These are phyloP conservation scores for Aphelocoma californica DNA, from an alignment of 2,797 vertebrate species.

Conservation along the genomic window DNA sequence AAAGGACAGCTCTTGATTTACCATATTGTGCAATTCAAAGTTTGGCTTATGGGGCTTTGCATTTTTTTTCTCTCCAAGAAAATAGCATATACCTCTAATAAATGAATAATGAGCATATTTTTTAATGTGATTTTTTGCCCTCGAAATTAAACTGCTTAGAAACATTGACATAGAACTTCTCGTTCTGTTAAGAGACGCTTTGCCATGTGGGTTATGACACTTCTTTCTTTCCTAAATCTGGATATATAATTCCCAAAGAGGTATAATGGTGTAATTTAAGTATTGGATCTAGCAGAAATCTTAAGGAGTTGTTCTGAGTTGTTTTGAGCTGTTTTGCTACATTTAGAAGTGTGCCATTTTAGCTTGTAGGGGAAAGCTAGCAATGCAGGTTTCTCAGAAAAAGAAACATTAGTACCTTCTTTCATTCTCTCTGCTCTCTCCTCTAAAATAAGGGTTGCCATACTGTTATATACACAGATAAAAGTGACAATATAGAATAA, in stretches of 20 bases:
- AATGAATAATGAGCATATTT: background rate
- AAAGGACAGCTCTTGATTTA: background rate
- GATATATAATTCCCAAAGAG: background rate
- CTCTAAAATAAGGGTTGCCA: background rate
- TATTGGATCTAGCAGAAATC: background rate
- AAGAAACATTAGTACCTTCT: background rate
- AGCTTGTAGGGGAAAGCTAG: background rate
- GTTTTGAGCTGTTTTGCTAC: background rate
- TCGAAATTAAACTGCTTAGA: background rate
- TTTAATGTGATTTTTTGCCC: background rate
- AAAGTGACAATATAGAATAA: background rate
- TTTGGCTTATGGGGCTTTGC: background rate
- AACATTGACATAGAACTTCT: background rate
- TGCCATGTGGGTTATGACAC: background rate
- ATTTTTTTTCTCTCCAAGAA: background rate
- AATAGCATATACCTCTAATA: background rate
- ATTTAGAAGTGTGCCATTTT: background rate
- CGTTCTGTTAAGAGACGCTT: background rate
- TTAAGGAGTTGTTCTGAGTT: background rate
- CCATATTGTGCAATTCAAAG: background rate
- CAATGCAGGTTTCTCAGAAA: background rate
- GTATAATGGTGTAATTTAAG: background rate
- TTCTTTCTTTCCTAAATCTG: background rate
- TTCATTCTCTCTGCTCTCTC: background rate
- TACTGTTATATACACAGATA: background rate